Conservation (phyloP, 1,140 invertebrate genomes). For the Cydia amplana region DNA sequence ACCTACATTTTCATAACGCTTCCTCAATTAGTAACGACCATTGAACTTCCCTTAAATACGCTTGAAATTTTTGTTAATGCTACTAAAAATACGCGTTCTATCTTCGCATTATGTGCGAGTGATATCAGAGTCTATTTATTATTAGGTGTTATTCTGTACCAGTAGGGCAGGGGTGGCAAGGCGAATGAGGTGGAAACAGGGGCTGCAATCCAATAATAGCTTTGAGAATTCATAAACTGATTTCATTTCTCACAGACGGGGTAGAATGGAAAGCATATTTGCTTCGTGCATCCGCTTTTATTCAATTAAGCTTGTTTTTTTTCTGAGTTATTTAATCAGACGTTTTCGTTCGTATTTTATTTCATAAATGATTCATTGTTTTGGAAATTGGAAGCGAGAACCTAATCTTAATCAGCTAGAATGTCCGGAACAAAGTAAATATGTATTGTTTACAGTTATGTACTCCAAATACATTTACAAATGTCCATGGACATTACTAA, state of each 20-base stretch:
- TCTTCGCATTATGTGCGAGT: too few relatives aligned
- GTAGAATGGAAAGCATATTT: background rate
- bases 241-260: slow-evolving; percentile 10
- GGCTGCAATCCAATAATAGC: slow-evolving; percentile 5
- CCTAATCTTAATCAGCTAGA: background rate
- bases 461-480: background rate
- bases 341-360: background rate
- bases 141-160: background rate
- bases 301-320: background rate
- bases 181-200: background rate
- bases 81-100: too few relatives aligned
- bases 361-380: slow-evolving; percentile 6
- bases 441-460: background rate
- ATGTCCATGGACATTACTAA: background rate
- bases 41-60: too few relatives aligned
- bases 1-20: too few relatives aligned
- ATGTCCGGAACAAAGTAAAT: background rate
- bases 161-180: slow-evolving; percentile 4
- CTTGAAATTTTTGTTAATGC: too few relatives aligned
- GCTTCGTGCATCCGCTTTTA: background rate
- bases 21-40: too few relatives aligned
- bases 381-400: background rate
- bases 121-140: background rate
- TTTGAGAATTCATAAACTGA: background rate
- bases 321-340: background rate